Evolutionary conservation across 2,113 vertebrate species (phyloP).

Genomic region (Sylvilagus bachmani): DNA sequence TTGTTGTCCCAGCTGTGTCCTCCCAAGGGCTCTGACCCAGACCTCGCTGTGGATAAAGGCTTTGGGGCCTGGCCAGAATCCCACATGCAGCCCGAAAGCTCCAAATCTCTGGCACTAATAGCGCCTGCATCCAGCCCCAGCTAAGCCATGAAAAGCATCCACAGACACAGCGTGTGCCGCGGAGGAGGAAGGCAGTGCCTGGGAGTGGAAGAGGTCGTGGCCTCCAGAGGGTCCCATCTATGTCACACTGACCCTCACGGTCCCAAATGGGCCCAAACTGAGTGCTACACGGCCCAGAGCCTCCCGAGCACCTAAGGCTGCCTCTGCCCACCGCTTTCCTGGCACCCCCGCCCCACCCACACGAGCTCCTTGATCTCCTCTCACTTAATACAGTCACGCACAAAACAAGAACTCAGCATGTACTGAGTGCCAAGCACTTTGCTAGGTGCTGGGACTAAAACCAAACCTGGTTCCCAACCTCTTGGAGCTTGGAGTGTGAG

Average conservation of each 20-base stretch:
- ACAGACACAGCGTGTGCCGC: rapidly evolving
- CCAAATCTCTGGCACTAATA: not conserved
- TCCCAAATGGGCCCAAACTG: not conserved
- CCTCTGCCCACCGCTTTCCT: not conserved
- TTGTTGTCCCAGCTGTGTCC: not conserved
- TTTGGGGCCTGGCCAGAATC: rapidly evolving
- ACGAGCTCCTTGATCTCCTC: not conserved
- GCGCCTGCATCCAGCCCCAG: not conserved
- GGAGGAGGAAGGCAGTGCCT: rapidly evolving
- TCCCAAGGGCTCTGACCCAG: not conserved
- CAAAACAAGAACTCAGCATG: not conserved
- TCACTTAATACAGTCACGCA: not conserved
- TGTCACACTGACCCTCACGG: no score
- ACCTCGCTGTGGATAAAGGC: not conserved
- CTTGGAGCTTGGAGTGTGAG: not conserved
- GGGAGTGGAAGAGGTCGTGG: not conserved
- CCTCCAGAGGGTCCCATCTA: not conserved
- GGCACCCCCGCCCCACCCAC: not conserved
- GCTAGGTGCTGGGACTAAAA: not conserved
- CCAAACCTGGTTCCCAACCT: not conserved
- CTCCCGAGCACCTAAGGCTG: not conserved
- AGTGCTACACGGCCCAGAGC: not conserved
- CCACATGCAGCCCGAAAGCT: not conserved
- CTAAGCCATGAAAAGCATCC: not conserved
- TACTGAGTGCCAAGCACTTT: not conserved